Percentiles rank a stretch among this genome's conserved stretches.
Evolutionary conservation across 1,140 invertebrate species (phyloP).

Genomic region (Meloidogyne hapla): DNA sequence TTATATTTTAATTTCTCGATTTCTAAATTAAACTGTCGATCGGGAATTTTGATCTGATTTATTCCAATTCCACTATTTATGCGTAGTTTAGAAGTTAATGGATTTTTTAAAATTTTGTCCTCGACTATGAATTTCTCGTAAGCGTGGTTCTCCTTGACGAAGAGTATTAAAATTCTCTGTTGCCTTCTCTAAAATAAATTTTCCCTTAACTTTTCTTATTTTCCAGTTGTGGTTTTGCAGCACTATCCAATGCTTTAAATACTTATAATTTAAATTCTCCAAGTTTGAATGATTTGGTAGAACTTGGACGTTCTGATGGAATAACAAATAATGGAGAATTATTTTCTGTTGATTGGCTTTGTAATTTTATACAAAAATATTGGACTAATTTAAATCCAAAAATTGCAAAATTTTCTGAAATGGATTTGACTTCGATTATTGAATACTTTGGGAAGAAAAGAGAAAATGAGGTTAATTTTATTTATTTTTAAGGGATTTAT

Average conservation of each 20-base stretch:
- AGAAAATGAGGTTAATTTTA: neutral
- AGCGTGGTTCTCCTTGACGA: too few relatives aligned
- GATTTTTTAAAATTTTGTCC: too few relatives aligned
- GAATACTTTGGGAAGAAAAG: neutral
- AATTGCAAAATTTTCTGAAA: conserved; percentile 24
- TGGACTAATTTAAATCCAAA: conserved; percentile 3
- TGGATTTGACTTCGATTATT: neutral
- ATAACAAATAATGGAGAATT: conserved; percentile 37
- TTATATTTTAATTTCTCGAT: too few relatives aligned
- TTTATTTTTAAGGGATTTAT: too few relatives aligned
- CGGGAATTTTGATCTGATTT: too few relatives aligned
- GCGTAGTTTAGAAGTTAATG: too few relatives aligned
- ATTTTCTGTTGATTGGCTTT: conserved; percentile 43
- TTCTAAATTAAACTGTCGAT: too few relatives aligned
- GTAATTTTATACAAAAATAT: conserved; percentile 31
- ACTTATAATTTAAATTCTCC: neutral
- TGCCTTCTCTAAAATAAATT: neutral
- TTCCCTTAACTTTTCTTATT: neutral
- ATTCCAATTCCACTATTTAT: too few relatives aligned
- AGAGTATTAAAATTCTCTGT: neutral
- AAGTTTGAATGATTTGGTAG: conserved; percentile 26
- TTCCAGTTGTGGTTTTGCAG: conserved; percentile 28
- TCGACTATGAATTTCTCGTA: too few relatives aligned
- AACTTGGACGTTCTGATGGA: conserved; percentile 12
- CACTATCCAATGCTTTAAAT: conserved; percentile 9